Evolutionary conservation across 2,888 invertebrate genomes (phyloP).

Genomic region (Unio delphinus): DNA sequence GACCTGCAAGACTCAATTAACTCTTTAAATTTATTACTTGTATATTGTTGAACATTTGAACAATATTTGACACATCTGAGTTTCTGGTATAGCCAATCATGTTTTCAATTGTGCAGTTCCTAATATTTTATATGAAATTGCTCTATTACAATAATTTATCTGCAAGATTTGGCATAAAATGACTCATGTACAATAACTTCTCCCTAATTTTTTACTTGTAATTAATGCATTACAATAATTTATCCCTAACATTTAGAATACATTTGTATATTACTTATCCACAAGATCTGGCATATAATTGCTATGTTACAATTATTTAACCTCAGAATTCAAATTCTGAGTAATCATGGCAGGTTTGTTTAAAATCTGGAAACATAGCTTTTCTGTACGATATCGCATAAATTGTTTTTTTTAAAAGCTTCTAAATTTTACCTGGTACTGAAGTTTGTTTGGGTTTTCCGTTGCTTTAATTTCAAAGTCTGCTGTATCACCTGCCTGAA

Average conservation of each 20-base stretch:
- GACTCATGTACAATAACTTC: too few species aligned
- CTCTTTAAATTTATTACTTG: background rate
- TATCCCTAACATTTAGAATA: too few species aligned
- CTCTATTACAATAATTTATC: too few species aligned
- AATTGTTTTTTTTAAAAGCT: background rate
- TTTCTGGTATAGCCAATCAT: background rate
- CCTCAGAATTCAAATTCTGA: too few species aligned
- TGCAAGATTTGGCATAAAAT: background rate
- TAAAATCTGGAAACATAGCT: background rate
- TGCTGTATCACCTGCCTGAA: constrained; percentile 17
- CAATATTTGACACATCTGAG: too few species aligned
- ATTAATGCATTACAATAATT: too few species aligned
- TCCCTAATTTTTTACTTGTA: too few species aligned
- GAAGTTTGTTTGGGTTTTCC: constrained; percentile 4
- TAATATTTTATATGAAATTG: background rate
- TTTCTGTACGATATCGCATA: background rate
- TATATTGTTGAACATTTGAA: too few species aligned
- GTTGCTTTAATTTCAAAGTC: constrained; percentile 19
- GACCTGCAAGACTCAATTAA: background rate
- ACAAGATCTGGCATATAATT: too few species aligned
- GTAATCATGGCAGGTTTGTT: too few species aligned
- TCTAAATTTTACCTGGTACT: constrained; percentile 19
- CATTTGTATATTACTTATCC: too few species aligned
- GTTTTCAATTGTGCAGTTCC: background rate
- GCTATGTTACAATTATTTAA: too few species aligned